Conservation (phyloP, 1,140 invertebrate genomes). For the Hesperophylax magnus region DNA sequence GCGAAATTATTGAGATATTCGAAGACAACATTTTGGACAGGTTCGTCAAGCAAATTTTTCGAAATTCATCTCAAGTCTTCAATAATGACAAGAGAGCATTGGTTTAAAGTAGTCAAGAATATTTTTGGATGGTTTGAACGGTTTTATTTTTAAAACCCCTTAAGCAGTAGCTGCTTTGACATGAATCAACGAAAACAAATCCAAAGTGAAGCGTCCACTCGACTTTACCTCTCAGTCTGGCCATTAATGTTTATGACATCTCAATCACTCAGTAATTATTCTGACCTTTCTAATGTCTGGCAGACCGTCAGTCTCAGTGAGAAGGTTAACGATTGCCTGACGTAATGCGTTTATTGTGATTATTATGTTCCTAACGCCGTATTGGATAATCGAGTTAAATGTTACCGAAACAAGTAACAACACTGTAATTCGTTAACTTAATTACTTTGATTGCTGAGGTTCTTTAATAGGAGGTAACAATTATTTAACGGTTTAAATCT, state of each 20-base stretch:
- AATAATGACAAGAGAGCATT: no score
- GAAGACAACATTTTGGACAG: no score
- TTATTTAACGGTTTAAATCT: no score
- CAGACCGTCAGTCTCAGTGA: background rate
- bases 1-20: no score
- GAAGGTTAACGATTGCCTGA: conserved; percentile 24
- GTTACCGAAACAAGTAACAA: background rate
- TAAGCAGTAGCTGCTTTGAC: no score
- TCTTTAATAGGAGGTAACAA: background rate
- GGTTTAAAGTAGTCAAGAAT: no score
- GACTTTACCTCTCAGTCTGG: background rate
- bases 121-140: no score
- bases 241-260: conserved; percentile 4
- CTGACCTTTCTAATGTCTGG: conserved; percentile 1
- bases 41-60: no score
- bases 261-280: conserved; percentile 22
- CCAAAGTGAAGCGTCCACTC: no score
- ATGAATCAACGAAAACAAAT: no score
- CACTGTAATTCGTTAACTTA: conserved; percentile 23
- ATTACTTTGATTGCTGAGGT: conserved; percentile 8
- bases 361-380: background rate
- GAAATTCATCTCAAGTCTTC: no score
- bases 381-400: conserved; percentile 30
- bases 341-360: conserved; percentile 23
- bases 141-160: no score